Base-by-base conservation (phyloP, 2,888 invertebrate species). In the Conops quadrifasciatus region DNA sequence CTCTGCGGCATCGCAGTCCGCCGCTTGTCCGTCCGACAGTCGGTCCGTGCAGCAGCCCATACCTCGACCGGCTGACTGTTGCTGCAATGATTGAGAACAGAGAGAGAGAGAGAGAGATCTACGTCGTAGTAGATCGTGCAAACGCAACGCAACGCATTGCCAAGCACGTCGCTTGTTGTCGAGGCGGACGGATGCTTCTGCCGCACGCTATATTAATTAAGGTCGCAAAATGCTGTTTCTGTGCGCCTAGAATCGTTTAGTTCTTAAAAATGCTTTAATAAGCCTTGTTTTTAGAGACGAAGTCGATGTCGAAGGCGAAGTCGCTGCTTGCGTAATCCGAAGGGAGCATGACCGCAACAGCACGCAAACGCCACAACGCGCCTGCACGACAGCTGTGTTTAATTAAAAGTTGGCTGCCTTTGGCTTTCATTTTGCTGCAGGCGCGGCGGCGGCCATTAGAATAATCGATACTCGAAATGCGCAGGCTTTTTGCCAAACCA, bases 151-250 rank as follows among this genome's bases (percentile, higher is more conserved):
- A 43, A n/a, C 51, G 21, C n/a, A n/a, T 43, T 49, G 9, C 26
- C 16, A 7, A 7, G 19, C 21, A 28, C 19, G 13, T 15, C 49
- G 13, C 64, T 13, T 36, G 53, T 65, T 51, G 51, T 9, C 53
- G 51, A n/a, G 49, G 7, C 53, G 7, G 30, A 43, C 19, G 28
- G 21, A 59, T 60, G 47, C 15, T 24, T 24, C 26, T 24, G n/a
- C 19, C 49, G 67, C 59, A 68, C 62, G 68, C 60, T 30, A 68
- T 62, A 36, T 60, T 47, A 62, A 53, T 68, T 68, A 67, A 47
- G 11, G 45, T 15, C 43, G 21, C 24, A 13, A 63, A 63, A 28
- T 36, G n/a, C 9, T 28, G 51, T 1, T 43, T 66, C 36, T 66
- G 9, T 59, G 36, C 45, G 15, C 26, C 9, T 51, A 16, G 11